phyloP scores from a whole-genome alignment of 2,113 vertebrate species.

The Ibidorhyncha struthersii region DNA sequence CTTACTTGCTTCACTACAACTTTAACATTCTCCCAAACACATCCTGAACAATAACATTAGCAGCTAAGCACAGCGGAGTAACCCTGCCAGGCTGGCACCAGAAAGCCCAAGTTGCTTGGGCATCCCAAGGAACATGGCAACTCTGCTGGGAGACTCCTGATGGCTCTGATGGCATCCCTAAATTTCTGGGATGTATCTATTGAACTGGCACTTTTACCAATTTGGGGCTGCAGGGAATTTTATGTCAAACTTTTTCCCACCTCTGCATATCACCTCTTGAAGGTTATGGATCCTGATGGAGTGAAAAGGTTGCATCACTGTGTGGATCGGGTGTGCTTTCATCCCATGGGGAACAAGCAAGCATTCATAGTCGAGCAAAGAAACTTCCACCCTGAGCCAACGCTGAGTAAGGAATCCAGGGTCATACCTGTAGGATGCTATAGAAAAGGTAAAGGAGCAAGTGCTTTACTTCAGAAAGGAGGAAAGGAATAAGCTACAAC shows the following conservation, averaged over 20 bases:
- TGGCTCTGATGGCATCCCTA: not conserved
- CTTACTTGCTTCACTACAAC: not conserved
- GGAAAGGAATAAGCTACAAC: not conserved
- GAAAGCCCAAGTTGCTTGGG: not conserved
- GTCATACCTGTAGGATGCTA: not conserved
- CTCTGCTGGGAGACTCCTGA: not conserved
- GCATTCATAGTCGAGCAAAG: not conserved
- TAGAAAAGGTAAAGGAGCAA: not conserved
- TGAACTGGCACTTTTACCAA: not conserved
- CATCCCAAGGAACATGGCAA: not conserved
- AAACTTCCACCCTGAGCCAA: not conserved
- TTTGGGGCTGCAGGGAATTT: not conserved
- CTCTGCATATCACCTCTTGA: not conserved
- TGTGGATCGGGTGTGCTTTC: not conserved
- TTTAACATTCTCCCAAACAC: not conserved
- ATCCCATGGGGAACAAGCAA: not conserved
- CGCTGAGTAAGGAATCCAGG: fast-evolving
- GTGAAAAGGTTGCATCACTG: not conserved
- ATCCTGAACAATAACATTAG: not conserved
- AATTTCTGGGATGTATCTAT: not conserved
- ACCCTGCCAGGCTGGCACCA: not conserved
- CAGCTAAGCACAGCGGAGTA: not conserved
- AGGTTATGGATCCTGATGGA: not conserved
- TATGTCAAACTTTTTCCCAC: not conserved
- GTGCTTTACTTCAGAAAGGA: not conserved